A percentile compares a stretch with the other conserved stretches of the same genome.
phyloP scores from a whole-genome alignment of 2,797 vertebrate species.

The Tinamus major region DNA sequence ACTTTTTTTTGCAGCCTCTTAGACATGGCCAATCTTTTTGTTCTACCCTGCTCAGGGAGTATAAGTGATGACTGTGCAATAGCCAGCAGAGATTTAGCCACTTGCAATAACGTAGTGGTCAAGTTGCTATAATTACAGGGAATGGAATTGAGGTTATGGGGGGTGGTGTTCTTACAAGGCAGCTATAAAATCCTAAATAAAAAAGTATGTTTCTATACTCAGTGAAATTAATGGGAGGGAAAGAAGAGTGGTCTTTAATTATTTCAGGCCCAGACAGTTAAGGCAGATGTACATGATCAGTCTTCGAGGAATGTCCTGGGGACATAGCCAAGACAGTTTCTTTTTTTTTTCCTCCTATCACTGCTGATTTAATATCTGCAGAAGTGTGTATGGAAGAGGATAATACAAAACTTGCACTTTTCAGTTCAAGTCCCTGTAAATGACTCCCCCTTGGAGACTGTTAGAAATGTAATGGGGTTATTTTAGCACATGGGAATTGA shows the following conservation, averaged over 20 bases:
- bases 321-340: slow-evolving; percentile 37
- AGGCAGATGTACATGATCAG: slow-evolving; percentile 44
- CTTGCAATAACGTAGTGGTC: not conserved
- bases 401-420: slow-evolving; percentile 17
- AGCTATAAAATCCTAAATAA: slow-evolving; percentile 17
- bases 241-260: slow-evolving; percentile 27
- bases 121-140: not conserved
- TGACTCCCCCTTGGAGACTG: not conserved
- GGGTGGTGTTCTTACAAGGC: not conserved
- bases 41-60: not conserved
- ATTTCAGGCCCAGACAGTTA: slow-evolving; percentile 39
- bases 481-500: slow-evolving; percentile 34
- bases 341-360: slow-evolving; percentile 11
- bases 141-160: not conserved
- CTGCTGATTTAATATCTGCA: slow-evolving; percentile 49
- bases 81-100: not conserved
- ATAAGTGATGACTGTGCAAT: not conserved
- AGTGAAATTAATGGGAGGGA: slow-evolving; percentile 30
- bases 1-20: not conserved
- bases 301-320: slow-evolving; percentile 59
- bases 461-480: slow-evolving; percentile 41
- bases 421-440: slow-evolving; percentile 46
- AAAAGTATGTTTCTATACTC: not conserved
- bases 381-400: not conserved
- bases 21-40: not conserved